Evolutionary conservation across 2,113 vertebrate genomes (phyloP), one percentile per base, ranked within the genome.

Genomic region (Desmodus rotundus): DNA sequence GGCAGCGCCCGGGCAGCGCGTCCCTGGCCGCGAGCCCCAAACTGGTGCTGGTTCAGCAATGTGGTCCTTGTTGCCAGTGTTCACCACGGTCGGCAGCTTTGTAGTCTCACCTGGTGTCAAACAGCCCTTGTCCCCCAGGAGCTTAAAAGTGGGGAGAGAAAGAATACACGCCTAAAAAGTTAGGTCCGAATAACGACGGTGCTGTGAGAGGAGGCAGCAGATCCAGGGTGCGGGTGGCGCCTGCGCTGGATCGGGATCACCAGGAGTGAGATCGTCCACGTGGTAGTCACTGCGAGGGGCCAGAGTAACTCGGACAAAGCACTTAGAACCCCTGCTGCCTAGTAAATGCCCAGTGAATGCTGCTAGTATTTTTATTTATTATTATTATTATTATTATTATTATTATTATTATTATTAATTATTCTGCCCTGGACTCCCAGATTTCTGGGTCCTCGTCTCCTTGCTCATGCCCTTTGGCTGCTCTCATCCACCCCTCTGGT

Each of bases 171-270:
- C 6, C 0, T 15, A 63, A 38, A 72, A 82, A 56, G 52, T 7
- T 15, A 7, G 36, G 38, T 7, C 19, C 4, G 13, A 6, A 12
- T 7, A 28, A 12, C 4, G 15, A 11, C 45, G 0, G 0, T 7
- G 31, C 13, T 28, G 1, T 1, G 2, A 3, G 56, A 61, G n/a
- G 20, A 38, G 72, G 9, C 7, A 0, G 38, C 26, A 26, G 0
- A 19, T 7, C 65, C 43, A 13, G 41, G 54, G 19, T 41, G 28
- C 36, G 28, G 0, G 38, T 20, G 67, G 45, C 4, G 11, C 45
- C 0, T 1, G 0, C 16, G 3, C 67, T 26, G 15, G 3, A 36
- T 24, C 28, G 12, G 31, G 33, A 16, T 31, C 1, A 0, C 4
- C 5, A 54, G 61, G 47, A 50, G 4, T 3, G 78, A 3, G 54